These are phyloP conservation scores for Siniperca chuatsi DNA, from an alignment of 2,113 vertebrate genomes.

Conservation along the genomic window DNA sequence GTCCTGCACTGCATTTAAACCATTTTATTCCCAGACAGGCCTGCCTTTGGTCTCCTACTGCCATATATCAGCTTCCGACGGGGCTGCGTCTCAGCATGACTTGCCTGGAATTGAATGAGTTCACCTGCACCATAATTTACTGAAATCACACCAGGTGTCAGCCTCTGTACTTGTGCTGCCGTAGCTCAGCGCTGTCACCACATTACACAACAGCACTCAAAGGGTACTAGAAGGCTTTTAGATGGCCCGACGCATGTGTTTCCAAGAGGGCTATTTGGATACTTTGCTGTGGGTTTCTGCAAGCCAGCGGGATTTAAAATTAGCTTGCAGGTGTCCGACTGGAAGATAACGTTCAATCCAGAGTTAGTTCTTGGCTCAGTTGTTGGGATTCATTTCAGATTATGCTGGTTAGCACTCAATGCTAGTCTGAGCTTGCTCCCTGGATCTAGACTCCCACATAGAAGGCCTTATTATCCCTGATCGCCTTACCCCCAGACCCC, in stretches of 20 bases:
- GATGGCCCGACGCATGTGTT: background rate
- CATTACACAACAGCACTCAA: constrained; percentile 22
- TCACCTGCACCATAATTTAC: constrained; percentile 57
- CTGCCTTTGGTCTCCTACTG: constrained; percentile 33
- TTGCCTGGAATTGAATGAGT: constrained; percentile 21
- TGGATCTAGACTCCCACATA: constrained; percentile 41
- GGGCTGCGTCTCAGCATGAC: constrained; percentile 39
- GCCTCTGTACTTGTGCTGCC: background rate
- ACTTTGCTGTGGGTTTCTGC: constrained; percentile 21
- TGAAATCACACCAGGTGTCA: constrained; percentile 65
- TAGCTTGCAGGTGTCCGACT: constrained; percentile 36
- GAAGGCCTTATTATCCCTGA: constrained; percentile 49
- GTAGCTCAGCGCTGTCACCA: constrained; percentile 34
- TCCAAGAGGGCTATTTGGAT: constrained; percentile 26
- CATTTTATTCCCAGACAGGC: constrained; percentile 38
- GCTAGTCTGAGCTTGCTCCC: constrained; percentile 78
- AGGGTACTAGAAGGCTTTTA: constrained; percentile 14
- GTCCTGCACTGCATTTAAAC: constrained; percentile 41
- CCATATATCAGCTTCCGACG: constrained; percentile 40
- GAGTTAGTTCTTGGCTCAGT: constrained; percentile 13
- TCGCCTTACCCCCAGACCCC: background rate
- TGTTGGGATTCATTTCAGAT: constrained; percentile 38
- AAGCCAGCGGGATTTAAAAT: constrained; percentile 40
- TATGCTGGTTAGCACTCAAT: constrained; percentile 22
- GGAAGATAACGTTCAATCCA: constrained; percentile 8